Evolutionary conservation across 2,888 invertebrate species (phyloP), one percentile per base, ranked within the genome.

Genomic region (Amphipoea lucens): DNA sequence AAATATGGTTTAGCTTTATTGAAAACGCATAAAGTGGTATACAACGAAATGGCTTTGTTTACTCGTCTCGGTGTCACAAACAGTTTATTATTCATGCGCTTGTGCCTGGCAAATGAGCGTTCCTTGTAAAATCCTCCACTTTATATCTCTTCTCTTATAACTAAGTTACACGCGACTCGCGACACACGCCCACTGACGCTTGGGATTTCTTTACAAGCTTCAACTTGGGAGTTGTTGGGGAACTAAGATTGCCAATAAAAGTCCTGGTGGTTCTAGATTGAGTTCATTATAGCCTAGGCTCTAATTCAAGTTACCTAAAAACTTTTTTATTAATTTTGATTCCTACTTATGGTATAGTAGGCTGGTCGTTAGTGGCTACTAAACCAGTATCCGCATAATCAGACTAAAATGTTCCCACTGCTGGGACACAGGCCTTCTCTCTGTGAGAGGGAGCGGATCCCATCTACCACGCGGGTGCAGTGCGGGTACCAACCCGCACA

Each of bases 1-100:
- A 84, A 86, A 88, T 88, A 81, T 87, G 83, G 78, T 87, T 88
- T 85, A 86, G 82, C 81, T 86, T 77, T 85, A 89, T 88, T 88
- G 87, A 77, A 89, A 86, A 80, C 83, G 72, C 73, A 89, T 88
- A 86, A 87, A 87, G 74, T 79, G 77, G 71, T 80, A 87, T 87
- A 86, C 87, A 90, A 84, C 74, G 77, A 74, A 88, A 90, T 87
- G 75, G 85, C 74, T 76, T 85, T 90, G 90, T 91, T 91, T 91
- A 90, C 89, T 88, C 76, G 84, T 89, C 84, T 84, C 81, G 76
- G 81, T 78, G 77, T 83, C 80, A 79, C 84, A 83, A 88, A 78
- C 79, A 83, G 86, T 90, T 89, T 90, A 87, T 84, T 90, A 90
- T 90, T 87, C 87, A 89, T 88, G 84, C 84, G 86, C 78, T 78